These are phyloP conservation scores for Acomys russatus DNA, from an alignment of 2,797 vertebrate species.

Conservation along the genomic window DNA sequence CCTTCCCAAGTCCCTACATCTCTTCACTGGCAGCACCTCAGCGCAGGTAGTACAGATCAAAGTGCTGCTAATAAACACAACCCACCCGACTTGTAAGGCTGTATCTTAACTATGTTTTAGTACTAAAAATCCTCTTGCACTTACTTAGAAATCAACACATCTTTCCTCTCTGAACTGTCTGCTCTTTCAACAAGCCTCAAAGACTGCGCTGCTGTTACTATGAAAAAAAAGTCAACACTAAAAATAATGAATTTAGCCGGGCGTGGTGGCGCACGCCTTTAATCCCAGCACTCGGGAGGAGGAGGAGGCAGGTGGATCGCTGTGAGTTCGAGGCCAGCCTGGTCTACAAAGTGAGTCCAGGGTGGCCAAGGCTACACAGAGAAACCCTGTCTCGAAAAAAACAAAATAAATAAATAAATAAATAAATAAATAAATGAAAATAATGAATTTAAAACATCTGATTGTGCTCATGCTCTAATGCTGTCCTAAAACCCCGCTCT, in stretches of 20 bases:
- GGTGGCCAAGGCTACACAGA: too few relatives aligned
- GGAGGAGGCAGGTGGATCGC: too few relatives aligned
- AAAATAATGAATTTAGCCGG: conserved; percentile 18
- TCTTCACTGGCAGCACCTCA: not conserved
- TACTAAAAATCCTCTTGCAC: not conserved
- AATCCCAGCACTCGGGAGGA: too few relatives aligned
- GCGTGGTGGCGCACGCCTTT: too few relatives aligned
- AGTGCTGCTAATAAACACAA: not conserved
- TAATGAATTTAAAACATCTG: not conserved
- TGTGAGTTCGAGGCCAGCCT: too few relatives aligned
- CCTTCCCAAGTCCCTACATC: conserved; percentile 10
- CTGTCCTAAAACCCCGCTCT: conserved; percentile 12
- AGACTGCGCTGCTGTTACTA: not conserved
- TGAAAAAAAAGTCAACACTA: conserved; percentile 2
- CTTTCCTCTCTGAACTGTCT: conserved; percentile 30
- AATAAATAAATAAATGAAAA: too few relatives aligned
- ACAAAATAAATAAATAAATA: too few relatives aligned
- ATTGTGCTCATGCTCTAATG: not conserved
- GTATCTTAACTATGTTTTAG: not conserved
- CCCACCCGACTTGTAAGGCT: not conserved
- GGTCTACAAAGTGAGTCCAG: too few relatives aligned
- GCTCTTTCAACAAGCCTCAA: conserved; percentile 39
- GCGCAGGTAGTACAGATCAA: not conserved
- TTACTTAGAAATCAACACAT: conserved; percentile 32
- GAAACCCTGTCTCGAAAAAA: too few relatives aligned